These are phyloP conservation scores for Willisornis vidua DNA, from an alignment of 2,113 vertebrate genomes.

Conservation along the genomic window DNA sequence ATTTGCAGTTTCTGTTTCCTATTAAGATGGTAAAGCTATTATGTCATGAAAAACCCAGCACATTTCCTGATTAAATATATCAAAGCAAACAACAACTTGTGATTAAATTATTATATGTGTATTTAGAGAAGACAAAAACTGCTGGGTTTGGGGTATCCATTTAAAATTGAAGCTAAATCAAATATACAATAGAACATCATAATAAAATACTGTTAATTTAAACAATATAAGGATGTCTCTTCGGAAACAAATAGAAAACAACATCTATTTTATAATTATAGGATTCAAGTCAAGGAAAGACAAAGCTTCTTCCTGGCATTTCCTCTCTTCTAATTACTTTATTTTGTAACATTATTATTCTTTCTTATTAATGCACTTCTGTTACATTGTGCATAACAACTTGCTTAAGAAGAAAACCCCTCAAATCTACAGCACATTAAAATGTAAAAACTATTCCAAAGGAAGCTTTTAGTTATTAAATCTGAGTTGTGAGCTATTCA, in stretches of 20 bases:
- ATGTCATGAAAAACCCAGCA: not conserved
- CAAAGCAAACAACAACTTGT: not conserved
- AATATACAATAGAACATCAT: not conserved
- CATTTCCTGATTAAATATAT: not conserved
- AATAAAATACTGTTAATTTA: not conserved
- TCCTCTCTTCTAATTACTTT: not conserved
- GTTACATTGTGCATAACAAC: not conserved
- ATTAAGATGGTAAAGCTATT: not conserved
- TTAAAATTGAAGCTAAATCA: not conserved
- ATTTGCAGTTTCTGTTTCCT: not conserved
- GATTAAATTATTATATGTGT: not conserved
- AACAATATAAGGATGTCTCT: not conserved
- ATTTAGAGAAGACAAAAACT: not conserved
- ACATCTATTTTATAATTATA: not conserved
- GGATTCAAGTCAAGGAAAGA: not conserved
- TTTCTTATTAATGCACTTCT: not conserved
- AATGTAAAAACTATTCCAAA: not conserved
- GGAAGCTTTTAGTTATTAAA: not conserved
- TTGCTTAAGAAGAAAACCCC: not conserved
- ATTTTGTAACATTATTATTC: not conserved
- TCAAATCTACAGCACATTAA: not conserved
- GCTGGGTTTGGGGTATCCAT: not conserved
- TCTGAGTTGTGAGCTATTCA: not conserved
- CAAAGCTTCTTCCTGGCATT: not conserved
- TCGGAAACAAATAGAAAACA: not conserved